Percentiles rank a stretch among this genome's conserved stretches.
phyloP scores from a whole-genome alignment of 2,797 vertebrate species.

The Nannoperca australis region DNA sequence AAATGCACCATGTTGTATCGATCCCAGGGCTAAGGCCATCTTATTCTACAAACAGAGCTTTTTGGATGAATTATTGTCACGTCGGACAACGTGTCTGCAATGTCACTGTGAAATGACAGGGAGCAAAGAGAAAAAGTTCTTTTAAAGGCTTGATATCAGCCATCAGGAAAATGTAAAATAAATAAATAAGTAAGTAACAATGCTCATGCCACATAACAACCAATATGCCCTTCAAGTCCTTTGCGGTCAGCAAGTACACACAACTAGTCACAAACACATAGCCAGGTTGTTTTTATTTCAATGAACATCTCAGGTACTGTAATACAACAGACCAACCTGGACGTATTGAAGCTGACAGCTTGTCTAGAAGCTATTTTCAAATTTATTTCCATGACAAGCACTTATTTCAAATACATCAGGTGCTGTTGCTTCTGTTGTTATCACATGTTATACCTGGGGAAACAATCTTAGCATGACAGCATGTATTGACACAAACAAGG shows the following conservation, averaged over 20 bases:
- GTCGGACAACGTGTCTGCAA: constrained; percentile 40
- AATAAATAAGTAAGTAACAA: not conserved
- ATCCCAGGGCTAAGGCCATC: constrained; percentile 40
- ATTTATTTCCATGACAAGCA: constrained; percentile 78
- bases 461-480: constrained; percentile 58
- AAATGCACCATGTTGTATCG: constrained; percentile 47
- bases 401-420: constrained; percentile 82
- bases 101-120: constrained; percentile 57
- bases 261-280: constrained; percentile 53
- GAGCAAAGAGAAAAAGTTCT: constrained; percentile 33
- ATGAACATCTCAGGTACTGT: constrained; percentile 67
- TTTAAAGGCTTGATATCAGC: constrained; percentile 40
- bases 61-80: constrained; percentile 65
- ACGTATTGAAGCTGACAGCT: constrained; percentile 78
- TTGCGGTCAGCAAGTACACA: constrained; percentile 66
- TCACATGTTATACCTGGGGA: constrained; percentile 57
- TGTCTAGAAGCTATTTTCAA: constrained; percentile 80
- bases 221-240: constrained; percentile 71
- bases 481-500: constrained; percentile 72
- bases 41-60: constrained; percentile 38
- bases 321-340: constrained; percentile 56
- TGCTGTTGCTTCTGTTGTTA: constrained; percentile 54
- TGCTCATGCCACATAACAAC: constrained; percentile 52
- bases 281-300: constrained; percentile 57
- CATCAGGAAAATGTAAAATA: constrained; percentile 54